Evolutionary conservation across 2,797 vertebrate species (phyloP).

Genomic region (Trematomus bernacchii): DNA sequence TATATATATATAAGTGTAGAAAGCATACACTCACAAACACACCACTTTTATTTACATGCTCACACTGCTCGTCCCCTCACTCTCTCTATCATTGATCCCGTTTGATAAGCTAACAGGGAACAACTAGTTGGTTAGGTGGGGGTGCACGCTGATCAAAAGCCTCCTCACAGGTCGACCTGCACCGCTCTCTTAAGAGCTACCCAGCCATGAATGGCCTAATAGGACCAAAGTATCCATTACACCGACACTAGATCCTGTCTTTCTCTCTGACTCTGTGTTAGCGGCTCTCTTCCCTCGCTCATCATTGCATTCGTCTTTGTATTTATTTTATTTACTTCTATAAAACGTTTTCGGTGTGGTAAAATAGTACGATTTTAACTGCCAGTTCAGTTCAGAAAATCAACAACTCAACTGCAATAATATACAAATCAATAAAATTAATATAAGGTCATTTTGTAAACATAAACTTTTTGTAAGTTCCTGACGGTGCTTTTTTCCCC

Average conservation of each 20-base stretch:
- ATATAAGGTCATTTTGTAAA: not conserved
- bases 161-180: slow-evolving; percentile 59
- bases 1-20: not conserved
- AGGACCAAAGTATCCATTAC: slow-evolving; percentile 73
- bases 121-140: slow-evolving; percentile 54
- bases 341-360: not conserved
- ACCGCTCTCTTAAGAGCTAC: slow-evolving; percentile 73
- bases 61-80: slow-evolving; percentile 27
- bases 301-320: slow-evolving; percentile 10
- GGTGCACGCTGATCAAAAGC: slow-evolving; percentile 64
- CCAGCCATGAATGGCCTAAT: slow-evolving; percentile 78
- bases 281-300: slow-evolving; percentile 21
- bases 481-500: slow-evolving; percentile 29
- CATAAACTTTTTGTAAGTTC: not conserved
- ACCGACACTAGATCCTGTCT: slow-evolving; percentile 60
- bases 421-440: rapidly evolving
- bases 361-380: not conserved
- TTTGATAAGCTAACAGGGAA: slow-evolving; percentile 59
- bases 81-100: slow-evolving; percentile 46
- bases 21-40: not conserved
- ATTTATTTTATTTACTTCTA: slow-evolving; percentile 8
- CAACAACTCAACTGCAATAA: not conserved
- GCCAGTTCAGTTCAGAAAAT: not conserved
- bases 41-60: not conserved
- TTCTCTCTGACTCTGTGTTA: slow-evolving; percentile 24